Conservation (phyloP, 2,888 invertebrate genomes). For the Druceiella hillmani region DNA sequence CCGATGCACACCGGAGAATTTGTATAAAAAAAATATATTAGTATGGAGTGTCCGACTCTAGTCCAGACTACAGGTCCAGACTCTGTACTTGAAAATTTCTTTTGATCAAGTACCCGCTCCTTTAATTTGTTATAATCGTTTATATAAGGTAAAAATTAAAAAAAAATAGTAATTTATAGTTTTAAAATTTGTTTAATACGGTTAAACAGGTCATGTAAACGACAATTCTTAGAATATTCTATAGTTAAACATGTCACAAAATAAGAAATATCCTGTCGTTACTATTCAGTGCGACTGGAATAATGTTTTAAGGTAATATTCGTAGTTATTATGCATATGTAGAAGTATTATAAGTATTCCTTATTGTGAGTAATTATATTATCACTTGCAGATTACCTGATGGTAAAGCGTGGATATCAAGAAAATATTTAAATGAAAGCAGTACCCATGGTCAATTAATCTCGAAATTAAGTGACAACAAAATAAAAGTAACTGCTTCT, state of each 20-base stretch:
- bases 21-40: no score
- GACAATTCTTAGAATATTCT: slow-evolving; percentile 1
- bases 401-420: slow-evolving; percentile 47
- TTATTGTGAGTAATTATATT: slow-evolving; percentile 3
- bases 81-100: no score
- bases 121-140: no score
- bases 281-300: slow-evolving; percentile 53
- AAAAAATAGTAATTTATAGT: no score
- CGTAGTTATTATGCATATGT: slow-evolving; percentile 7
- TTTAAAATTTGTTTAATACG: no score
- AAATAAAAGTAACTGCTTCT: slow-evolving; percentile 38
- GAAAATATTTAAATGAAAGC: slow-evolving; percentile 38
- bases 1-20: no score
- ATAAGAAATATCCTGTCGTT: slow-evolving; percentile 34
- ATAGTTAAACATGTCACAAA: slow-evolving; percentile 27
- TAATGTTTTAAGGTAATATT: slow-evolving; percentile 41
- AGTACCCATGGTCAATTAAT: slow-evolving; percentile 40
- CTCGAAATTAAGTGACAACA: slow-evolving; percentile 37
- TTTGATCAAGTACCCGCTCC: no score
- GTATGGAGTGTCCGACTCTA: no score
- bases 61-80: no score
- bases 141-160: no score
- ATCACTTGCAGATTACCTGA: slow-evolving; percentile 39
- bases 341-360: slow-evolving; percentile 1
- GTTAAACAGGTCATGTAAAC: not conserved